These are phyloP conservation scores for Dysidea cf. avara DNA, from an alignment of 37 sponge, comb jelly and placozoan genomes.

Conservation along the genomic window DNA sequence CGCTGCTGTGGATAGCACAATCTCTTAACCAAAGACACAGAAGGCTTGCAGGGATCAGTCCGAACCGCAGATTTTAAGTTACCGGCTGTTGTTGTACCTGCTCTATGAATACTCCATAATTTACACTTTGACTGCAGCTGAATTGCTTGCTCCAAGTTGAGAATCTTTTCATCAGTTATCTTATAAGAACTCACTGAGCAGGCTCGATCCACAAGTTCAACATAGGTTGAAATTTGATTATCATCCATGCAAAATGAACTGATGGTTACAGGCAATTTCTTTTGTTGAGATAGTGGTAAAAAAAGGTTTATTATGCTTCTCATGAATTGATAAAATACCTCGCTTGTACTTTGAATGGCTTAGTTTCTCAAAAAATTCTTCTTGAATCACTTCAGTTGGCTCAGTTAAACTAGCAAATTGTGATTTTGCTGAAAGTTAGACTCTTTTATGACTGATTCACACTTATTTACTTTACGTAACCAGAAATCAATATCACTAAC, in stretches of 20 bases:
- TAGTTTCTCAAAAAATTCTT: background rate
- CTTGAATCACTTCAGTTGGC: background rate
- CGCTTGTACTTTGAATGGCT: conserved; percentile 11
- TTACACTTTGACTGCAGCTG: conserved; percentile 2
- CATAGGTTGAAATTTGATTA: background rate
- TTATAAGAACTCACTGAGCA: background rate
- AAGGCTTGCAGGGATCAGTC: conserved; percentile 11
- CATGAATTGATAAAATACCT: conserved; percentile 16
- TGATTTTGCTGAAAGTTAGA: too few relatives aligned
- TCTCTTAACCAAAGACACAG: conserved; percentile 1
- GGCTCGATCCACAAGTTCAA: conserved; percentile 9
- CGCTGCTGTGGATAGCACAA: conserved; percentile 29
- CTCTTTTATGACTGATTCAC: too few relatives aligned
- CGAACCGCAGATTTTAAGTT: background rate
- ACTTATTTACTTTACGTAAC: too few relatives aligned
- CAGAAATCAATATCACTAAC: too few relatives aligned
- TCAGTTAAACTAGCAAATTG: too few relatives aligned
- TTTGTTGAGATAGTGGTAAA: conserved; percentile 1
- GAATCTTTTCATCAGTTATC: conserved; percentile 4
- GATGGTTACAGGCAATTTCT: background rate
- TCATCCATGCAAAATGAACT: background rate
- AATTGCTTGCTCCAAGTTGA: background rate
- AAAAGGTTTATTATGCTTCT: background rate
- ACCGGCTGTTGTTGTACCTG: conserved; percentile 28
- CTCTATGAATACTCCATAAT: conserved; percentile 16